A percentile compares a stretch with the other conserved stretches of the same genome.
Evolutionary conservation across 2,888 invertebrate species (phyloP).

Genomic region (Sarcophaga variegata): DNA sequence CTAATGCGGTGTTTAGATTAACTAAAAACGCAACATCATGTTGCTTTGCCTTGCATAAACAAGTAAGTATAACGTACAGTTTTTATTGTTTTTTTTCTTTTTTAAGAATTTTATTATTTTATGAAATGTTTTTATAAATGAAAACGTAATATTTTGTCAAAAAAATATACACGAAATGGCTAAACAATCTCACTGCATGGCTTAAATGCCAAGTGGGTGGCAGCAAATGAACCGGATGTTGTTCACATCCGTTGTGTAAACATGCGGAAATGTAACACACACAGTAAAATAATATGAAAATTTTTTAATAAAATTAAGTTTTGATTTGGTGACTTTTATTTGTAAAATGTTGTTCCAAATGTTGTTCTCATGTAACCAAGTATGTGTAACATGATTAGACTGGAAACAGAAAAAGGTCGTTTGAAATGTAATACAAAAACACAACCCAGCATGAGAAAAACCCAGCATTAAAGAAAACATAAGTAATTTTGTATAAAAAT

Average conservation of each 20-base stretch:
- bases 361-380: background rate
- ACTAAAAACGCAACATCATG: constrained; percentile 52
- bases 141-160: constrained; percentile 33
- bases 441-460: constrained; percentile 13
- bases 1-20: constrained; percentile 18
- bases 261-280: constrained; percentile 76
- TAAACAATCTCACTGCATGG: constrained; percentile 31
- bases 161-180: constrained; percentile 51
- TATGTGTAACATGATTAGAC: constrained; percentile 3
- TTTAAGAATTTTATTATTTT: constrained; percentile 24
- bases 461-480: background rate
- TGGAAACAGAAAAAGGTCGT: constrained; percentile 16
- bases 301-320: constrained; percentile 74
- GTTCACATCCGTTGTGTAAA: constrained; percentile 79
- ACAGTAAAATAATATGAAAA: constrained; percentile 66
- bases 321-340: constrained; percentile 56
- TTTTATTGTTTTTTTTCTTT: constrained; percentile 71
- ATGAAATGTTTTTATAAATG: constrained; percentile 31
- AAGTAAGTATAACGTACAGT: background rate
- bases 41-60: background rate
- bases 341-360: background rate
- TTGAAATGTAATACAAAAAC: background rate
- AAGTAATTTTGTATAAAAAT: background rate
- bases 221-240: constrained; percentile 78
- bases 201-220: constrained; percentile 39